Conservation (phyloP, 2,797 vertebrate genomes). For the Perodicticus potto region DNA sequence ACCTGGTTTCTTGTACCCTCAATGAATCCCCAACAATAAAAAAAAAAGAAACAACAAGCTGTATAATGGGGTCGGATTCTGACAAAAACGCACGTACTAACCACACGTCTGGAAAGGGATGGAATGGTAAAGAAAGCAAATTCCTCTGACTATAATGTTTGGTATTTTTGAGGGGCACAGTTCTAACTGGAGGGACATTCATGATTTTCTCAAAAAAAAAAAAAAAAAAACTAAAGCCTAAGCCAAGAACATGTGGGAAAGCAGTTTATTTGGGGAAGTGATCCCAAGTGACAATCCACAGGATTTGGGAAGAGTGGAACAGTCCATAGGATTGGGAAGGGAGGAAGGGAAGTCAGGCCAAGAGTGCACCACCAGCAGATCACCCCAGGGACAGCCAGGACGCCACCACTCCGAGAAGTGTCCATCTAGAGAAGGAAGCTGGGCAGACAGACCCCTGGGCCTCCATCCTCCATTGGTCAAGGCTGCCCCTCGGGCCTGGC, state of each 20-base stretch:
- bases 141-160: not conserved
- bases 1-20: too few species aligned
- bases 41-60: slow-evolving; percentile 38
- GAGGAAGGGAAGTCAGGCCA: not conserved
- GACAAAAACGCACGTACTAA: not conserved
- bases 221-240: not conserved
- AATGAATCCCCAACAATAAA: too few species aligned
- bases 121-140: not conserved
- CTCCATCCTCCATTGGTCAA: not conserved
- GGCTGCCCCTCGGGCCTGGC: not conserved
- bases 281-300: not conserved
- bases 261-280: not conserved
- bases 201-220: not conserved
- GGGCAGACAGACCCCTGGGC: not conserved
- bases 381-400: not conserved
- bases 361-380: not conserved
- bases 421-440: not conserved
- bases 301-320: not conserved
- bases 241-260: not conserved
- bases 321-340: too few species aligned
- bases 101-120: not conserved
- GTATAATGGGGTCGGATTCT: rapidly evolving
- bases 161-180: not conserved
- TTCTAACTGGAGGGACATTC: not conserved
- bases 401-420: not conserved